Base-by-base conservation (phyloP, 2,113 vertebrate genomes). In the Lasiurus cinereus region DNA sequence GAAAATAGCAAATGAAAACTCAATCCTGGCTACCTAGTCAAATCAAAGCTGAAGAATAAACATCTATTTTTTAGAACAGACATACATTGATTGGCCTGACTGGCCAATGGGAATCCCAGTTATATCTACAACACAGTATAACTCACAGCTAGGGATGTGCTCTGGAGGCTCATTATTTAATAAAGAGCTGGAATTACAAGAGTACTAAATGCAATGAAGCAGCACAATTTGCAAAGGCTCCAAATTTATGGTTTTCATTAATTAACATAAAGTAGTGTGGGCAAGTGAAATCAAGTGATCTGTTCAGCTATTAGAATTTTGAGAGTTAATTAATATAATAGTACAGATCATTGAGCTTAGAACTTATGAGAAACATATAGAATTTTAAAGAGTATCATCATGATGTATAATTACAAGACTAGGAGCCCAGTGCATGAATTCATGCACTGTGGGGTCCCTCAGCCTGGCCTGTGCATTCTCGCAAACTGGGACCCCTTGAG, bases 301-400 rank as follows among this genome's bases (percentile, higher is more conserved):
- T 93, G 83, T 79, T 94, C 96, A 95, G 93, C 97, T 97, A 97
- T 97, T 97, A 97, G 95, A 96, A 96, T 93, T 96, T 96, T 97
- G 96, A 97, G 97, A 97, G 96, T 97, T 97, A 97, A 97, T 97
- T 97, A 97, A 97, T 97, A 96, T 94, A 95, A 92, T 95, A 96
- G 83, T 87, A 97, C 97, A 97, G 97, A 97, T 97, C 97, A 97
- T 70, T 97, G 97, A 96, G 87, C 97, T 96, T 96, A 95, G 91
- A 97, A 97, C 97, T 96, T 97, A 97, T 97, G 97, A 97, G 94
- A 80, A 96, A 97, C 96, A 96, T 96, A 97, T 96, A 97, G 97
- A 97, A 97, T 97, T 95, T 97, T 97, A 96, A 97, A 94, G 86
- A 97, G 96, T 76, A 88, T 93, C 95, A 91, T 95, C 83, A 95